These are phyloP conservation scores for Pipra filicauda DNA, from an alignment of 2,113 vertebrate species.

Conservation along the genomic window DNA sequence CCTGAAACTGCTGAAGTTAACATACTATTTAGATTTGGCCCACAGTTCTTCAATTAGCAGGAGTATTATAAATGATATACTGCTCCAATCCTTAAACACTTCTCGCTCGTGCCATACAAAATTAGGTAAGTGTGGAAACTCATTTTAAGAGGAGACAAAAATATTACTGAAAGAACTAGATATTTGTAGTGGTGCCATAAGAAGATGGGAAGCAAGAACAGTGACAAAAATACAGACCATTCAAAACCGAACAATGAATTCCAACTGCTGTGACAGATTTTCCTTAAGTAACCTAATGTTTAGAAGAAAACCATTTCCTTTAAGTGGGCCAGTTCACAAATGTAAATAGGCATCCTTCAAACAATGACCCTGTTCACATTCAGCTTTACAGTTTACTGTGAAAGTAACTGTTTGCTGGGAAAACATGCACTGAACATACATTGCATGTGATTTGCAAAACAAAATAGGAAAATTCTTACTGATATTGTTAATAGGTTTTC, in stretches of 20 bases:
- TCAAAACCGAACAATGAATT: neutral
- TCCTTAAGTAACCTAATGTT: neutral
- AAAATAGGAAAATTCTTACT: neutral
- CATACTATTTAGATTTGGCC: neutral
- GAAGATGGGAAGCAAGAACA: neutral
- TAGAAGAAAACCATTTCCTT: neutral
- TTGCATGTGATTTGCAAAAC: neutral
- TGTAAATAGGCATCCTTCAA: neutral
- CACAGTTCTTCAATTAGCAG: slow-evolving; percentile 22
- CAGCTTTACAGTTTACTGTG: neutral
- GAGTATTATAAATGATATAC: slow-evolving; percentile 51
- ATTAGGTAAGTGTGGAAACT: slow-evolving; percentile 40
- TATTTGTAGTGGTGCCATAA: neutral
- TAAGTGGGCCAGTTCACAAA: neutral
- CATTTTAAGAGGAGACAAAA: slow-evolving; percentile 14
- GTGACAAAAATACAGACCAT: neutral
- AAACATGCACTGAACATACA: neutral
- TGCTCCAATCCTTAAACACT: neutral
- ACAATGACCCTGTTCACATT: neutral
- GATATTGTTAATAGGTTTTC: neutral
- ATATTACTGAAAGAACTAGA: neutral
- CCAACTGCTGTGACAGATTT: neutral
- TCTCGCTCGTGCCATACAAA: neutral
- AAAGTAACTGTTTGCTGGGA: neutral
- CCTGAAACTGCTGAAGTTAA: slow-evolving; percentile 36